Base-by-base conservation (phyloP, 2,888 invertebrate genomes). In the Nymphalis c-album region DNA sequence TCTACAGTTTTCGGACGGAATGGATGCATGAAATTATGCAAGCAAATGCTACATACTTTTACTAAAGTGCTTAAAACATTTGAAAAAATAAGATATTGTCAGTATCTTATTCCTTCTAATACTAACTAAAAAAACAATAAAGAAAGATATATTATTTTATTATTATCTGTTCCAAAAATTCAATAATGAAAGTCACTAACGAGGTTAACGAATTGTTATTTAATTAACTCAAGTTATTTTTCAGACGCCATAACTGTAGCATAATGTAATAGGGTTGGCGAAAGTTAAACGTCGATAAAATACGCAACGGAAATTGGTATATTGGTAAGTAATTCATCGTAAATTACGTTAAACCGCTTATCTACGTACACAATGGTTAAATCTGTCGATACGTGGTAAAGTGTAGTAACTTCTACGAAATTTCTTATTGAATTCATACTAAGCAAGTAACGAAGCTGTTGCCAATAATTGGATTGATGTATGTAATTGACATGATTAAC, bases 301-400 rank as follows among this genome's bases (percentile, higher is more conserved):
- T 69, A 63, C 71, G 71, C 71, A 71, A 63, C 71, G 71, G 71
- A 71, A 71, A 71, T 71, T 71, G 64, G 47, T 7, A 31, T 64
- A 67, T 51, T 35, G 58, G 61, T 46, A 48, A 70, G 71, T 71
- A 65, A 63, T 67, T 67, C 53, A 31, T 40, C 48, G 64, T 60
- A 67, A 64, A 58, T 61, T 71, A 57, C 22, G 46, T 53, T 64
- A 47, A 51, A 3, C 13, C 22, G 46, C 1, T 17, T 48, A 10
- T 53, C 50, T 35, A 20, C 13, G 50, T 51, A 26, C 22, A 18
- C 46, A 8, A 55, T n/a, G 1, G 17, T 46, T 16, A 5, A 18
- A 22, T 10, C 51, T 51, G 13, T 51, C 50, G 18, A 51, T 51
- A 22, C 22, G 26, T 51, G 20, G 51, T 50, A 50, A 50, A 50